Percentiles rank a stretch among this genome's conserved stretches.
These are phyloP conservation scores for Halcyon senegalensis DNA, from an alignment of 2,113 vertebrate species.

Conservation along the genomic window DNA sequence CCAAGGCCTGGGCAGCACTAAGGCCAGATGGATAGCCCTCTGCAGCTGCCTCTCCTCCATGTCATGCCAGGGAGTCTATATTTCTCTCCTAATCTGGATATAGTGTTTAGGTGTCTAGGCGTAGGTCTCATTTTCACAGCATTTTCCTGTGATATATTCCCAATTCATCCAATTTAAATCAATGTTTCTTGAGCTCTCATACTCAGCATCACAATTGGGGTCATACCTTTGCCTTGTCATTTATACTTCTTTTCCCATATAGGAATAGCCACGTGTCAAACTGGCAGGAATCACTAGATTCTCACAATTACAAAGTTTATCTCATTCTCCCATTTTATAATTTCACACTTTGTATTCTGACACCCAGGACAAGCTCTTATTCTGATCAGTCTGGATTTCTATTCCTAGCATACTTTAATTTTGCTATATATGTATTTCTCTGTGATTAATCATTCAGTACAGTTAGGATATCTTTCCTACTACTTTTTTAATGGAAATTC, in stretches of 20 bases:
- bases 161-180: not conserved
- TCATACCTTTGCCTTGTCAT: not conserved
- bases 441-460: not conserved
- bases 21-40: not conserved
- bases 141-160: not conserved
- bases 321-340: not conserved
- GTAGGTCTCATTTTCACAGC: not conserved
- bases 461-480: not conserved
- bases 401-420: not conserved
- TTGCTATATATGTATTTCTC: not conserved
- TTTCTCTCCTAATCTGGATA: not conserved
- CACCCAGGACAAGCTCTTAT: not conserved
- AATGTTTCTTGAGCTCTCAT: not conserved
- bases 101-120: not conserved
- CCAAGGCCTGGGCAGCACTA: not conserved
- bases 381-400: not conserved
- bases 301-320: not conserved
- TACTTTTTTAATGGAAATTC: not conserved
- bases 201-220: not conserved
- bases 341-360: not conserved
- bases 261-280: not conserved
- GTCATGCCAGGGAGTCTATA: not conserved
- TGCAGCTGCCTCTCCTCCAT: not conserved
- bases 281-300: not conserved
- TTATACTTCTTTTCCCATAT: not conserved